Base-by-base conservation (phyloP, 2,888 invertebrate genomes). In the Miltochrista miniata region DNA sequence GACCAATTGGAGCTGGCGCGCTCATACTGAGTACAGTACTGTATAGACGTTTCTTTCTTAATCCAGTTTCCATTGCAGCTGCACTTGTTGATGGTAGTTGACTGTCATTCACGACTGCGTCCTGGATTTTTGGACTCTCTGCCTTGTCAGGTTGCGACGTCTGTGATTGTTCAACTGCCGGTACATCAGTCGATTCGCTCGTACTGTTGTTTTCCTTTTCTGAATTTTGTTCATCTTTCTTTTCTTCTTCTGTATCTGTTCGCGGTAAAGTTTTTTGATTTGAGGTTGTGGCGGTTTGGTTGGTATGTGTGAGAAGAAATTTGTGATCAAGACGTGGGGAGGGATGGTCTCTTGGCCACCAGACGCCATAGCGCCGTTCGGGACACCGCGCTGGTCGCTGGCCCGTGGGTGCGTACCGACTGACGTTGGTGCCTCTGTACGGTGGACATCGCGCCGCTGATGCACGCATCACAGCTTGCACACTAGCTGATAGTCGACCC, bases 1-100 rank as follows among this genome's bases (percentile, higher is more conserved):
- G 56, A 45, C 76, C 80, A 12, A 88, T 75, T 0, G 86, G 76
- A 1, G 82, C 56, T 0, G 90, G 89, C 0, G 87, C 85, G 61
- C 84, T 87, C 83, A 82, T 90, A 56, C 93, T 90, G 5, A 93
- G 74, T 0, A 93, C 93, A 7, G 93, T 92, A 60, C 93, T 91
- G 69, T 93, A 93, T 2, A 92, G 73, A n/a, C 92, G 85, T 61
- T 91, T 92, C 61, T 88, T 85, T 44, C 79, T 76, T 34, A 83
- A 56, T 13, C 81, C 82, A 0, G 70, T 66, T 14, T 88, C 87
- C 33, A 78, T 62, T 11, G 80, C 76, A 2, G 83, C 84, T 8
- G 84, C 71, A 56, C 85, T 88, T 9, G 87, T 87, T 7, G 85
- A 85, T 7, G 88, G 84, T 38, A 76, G 53, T 60, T 87, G 81